Conservation (phyloP, 2,113 vertebrate genomes). For the Tragelaphus buxtoni region DNA sequence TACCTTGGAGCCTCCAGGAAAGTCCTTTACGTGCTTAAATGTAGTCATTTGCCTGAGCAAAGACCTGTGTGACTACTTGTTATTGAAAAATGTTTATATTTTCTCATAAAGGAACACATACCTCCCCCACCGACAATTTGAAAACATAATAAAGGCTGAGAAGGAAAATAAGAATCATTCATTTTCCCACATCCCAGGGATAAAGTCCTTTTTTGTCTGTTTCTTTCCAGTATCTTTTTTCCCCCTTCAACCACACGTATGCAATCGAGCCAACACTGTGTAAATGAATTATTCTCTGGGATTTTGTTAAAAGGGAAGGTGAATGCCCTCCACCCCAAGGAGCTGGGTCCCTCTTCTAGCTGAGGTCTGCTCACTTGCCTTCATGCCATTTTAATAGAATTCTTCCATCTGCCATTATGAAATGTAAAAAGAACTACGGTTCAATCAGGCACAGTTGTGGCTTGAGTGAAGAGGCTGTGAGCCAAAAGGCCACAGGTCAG, state of each 20-base stretch:
- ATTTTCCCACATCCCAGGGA: neutral
- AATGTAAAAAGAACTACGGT: neutral
- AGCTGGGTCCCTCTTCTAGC: neutral
- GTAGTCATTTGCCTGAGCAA: neutral
- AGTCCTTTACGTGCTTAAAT: neutral
- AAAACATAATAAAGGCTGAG: neutral
- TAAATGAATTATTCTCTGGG: neutral
- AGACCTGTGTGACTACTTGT: neutral
- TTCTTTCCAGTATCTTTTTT: too few relatives aligned
- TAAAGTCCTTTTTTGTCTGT: neutral
- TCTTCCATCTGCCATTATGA: neutral
- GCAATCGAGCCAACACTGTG: neutral
- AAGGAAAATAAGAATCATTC: neutral
- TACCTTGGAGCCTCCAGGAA: neutral
- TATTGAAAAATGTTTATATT: slow-evolving; percentile 15
- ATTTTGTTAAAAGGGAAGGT: neutral
- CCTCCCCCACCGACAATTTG: neutral
- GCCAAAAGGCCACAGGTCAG: neutral
- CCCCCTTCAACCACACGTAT: accelerated
- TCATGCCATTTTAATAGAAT: neutral
- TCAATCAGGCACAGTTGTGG: neutral
- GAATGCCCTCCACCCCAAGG: neutral
- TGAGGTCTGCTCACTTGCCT: neutral
- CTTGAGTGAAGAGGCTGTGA: neutral
- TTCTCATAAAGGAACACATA: slow-evolving; percentile 7